These are phyloP conservation scores for Araneus ventricosus DNA, from an alignment of 1,140 invertebrate species.

Conservation along the genomic window DNA sequence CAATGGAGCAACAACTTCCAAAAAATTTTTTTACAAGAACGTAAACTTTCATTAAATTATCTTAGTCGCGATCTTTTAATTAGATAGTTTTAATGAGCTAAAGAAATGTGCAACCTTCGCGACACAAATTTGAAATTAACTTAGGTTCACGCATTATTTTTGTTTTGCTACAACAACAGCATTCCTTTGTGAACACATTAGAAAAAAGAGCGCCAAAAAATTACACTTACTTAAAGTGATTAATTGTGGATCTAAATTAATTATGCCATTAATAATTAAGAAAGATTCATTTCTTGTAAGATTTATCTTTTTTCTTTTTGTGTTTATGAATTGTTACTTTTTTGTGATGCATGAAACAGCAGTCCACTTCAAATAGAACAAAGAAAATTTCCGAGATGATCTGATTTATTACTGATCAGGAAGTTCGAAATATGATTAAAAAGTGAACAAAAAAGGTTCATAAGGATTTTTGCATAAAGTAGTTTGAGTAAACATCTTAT, in stretches of 20 bases:
- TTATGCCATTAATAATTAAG: slow-evolving; percentile 66
- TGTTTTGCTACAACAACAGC: slow-evolving; percentile 1
- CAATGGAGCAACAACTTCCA: background rate
- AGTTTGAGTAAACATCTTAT: no score
- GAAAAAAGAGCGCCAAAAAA: slow-evolving; percentile 20
- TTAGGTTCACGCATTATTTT: background rate
- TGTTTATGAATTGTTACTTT: background rate
- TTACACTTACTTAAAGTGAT: slow-evolving; percentile 51
- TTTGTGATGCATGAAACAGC: background rate
- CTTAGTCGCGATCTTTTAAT: slow-evolving; percentile 63
- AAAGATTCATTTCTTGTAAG: slow-evolving; percentile 21
- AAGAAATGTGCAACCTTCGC: slow-evolving; percentile 16
- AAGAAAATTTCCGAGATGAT: background rate
- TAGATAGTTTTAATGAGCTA: slow-evolving; percentile 56
- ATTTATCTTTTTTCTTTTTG: background rate
- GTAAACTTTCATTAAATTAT: slow-evolving; percentile 48
- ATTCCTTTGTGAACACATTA: background rate
- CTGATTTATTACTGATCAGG: slow-evolving; percentile 5
- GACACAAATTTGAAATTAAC: slow-evolving; percentile 64
- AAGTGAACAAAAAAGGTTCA: no score
- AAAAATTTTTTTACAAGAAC: background rate
- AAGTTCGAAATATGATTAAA: background rate
- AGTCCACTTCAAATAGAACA: background rate
- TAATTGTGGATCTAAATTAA: slow-evolving; percentile 61
- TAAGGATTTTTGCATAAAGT: no score